A percentile compares a stretch with the other conserved stretches of the same genome.
Conservation (phyloP, 2,113 vertebrate genomes). For the Sarotherodon lohbergeri region DNA sequence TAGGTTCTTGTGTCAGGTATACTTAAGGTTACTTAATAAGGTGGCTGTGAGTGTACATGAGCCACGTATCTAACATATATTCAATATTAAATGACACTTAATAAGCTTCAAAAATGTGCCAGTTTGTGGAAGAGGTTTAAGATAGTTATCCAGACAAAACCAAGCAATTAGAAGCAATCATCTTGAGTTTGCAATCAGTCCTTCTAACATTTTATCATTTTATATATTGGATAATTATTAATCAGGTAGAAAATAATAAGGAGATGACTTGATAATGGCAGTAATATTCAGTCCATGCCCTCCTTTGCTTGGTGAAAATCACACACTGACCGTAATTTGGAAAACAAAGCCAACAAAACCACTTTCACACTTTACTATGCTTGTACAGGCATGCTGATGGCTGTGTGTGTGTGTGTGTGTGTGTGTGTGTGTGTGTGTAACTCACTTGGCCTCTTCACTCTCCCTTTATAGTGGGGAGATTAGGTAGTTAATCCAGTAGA, state of each 20-base stretch:
- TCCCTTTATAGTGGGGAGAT: slow-evolving; percentile 56
- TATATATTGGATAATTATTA: background rate
- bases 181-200: background rate
- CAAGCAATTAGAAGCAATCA: background rate
- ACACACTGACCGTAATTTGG: slow-evolving; percentile 31
- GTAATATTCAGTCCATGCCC: background rate
- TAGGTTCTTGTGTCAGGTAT: background rate
- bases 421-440: background rate
- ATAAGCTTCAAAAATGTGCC: background rate
- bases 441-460: slow-evolving; percentile 17
- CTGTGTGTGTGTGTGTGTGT: background rate
- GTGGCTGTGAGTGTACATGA: background rate
- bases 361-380: slow-evolving; percentile 28
- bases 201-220: background rate
- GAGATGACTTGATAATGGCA: background rate
- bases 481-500: slow-evolving; percentile 63
- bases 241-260: background rate
- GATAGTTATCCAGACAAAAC: background rate
- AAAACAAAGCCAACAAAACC: slow-evolving; percentile 4
- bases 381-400: background rate
- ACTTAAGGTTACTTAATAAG: background rate
- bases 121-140: background rate
- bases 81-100: background rate
- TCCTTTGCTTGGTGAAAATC: background rate
- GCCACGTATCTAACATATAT: background rate